Base-by-base conservation (phyloP, 92 coral and sea anemone genomes). In the Pocillopora grandis region DNA sequence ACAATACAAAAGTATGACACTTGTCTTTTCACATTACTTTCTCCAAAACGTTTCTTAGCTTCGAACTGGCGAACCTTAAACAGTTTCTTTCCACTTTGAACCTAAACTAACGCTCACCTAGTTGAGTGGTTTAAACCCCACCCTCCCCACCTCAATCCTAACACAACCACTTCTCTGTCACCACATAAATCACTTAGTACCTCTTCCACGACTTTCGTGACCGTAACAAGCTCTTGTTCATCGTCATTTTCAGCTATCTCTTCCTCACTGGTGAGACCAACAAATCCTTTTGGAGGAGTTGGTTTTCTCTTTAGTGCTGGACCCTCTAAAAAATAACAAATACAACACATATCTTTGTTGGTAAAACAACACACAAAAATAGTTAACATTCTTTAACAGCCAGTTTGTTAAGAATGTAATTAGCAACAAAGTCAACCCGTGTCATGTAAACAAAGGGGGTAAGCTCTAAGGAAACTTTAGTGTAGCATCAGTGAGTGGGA, bases 131-230 rank as follows among this genome's bases (percentile, higher is more conserved):
- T 31, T 35, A 68, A 68, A 31, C 33, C 18, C 35, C 17, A 5
- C 66, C 19, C 66, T n/a, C 23, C 55, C 72, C 52, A 1, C 15
- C 60, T 60, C 31, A 0, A 19, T 60, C 9, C 78, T 7, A 42
- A 42, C 52, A 42, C 52, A 42, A 42, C 52, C 52, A 42, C 52
- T 9, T 18, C 16, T 21, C 61, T 49, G 77, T 73, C 58, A 37
- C 48, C 52, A 48, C 12, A 42, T 7, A 42, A 7, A 42, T 7
- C 17, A 15, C 18, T 20, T 16, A 72, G 23, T 0, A 96, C 98
- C 98, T 96, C 98, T 75, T 96, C 99, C 42, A 96, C 94, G 12
- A 94, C 94, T 80, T 96, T 96, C 1, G 99, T 96, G 66, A 96
- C 99, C 0, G 99, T 96, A 15, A 96, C 97, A 68, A 96, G 90